phyloP scores from a whole-genome alignment of 2,888 invertebrate genomes.

The Lacanobia wlatinum region DNA sequence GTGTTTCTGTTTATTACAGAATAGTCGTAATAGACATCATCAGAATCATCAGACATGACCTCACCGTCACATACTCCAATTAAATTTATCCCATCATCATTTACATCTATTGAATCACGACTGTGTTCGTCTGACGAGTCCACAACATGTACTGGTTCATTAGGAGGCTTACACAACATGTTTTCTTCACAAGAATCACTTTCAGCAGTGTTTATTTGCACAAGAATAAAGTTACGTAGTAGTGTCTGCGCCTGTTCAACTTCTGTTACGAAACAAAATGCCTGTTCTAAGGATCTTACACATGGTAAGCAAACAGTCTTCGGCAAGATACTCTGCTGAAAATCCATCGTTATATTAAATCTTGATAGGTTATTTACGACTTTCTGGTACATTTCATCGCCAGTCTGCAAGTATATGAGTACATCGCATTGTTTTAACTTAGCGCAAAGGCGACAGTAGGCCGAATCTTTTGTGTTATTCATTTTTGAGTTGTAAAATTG shows the following conservation, averaged over 20 bases:
- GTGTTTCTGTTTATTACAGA: no score
- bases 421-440: conserved; percentile 71
- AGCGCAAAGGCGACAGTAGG: conserved; percentile 78
- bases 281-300: conserved; percentile 72
- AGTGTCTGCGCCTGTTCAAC: conserved; percentile 77
- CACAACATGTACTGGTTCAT: conserved; percentile 12
- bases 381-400: conserved; percentile 66
- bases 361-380: conserved; percentile 72
- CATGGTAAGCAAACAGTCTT: conserved; percentile 80
- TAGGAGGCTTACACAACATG: conserved; percentile 17
- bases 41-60: neutral
- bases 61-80: neutral
- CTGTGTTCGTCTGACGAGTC: neutral
- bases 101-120: neutral
- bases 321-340: conserved; percentile 70
- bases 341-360: conserved; percentile 72
- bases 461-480: conserved; percentile 59
- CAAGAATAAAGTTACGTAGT: conserved; percentile 64
- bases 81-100: conserved; percentile 1
- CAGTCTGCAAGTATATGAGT: conserved; percentile 69
- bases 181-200: conserved; percentile 55
- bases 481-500: conserved; percentile 41
- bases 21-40: no score
- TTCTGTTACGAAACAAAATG: conserved; percentile 74
- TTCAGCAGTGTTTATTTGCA: conserved; percentile 69